Base-by-base conservation (phyloP, 2,888 invertebrate species). In the Portevinia maculata region DNA sequence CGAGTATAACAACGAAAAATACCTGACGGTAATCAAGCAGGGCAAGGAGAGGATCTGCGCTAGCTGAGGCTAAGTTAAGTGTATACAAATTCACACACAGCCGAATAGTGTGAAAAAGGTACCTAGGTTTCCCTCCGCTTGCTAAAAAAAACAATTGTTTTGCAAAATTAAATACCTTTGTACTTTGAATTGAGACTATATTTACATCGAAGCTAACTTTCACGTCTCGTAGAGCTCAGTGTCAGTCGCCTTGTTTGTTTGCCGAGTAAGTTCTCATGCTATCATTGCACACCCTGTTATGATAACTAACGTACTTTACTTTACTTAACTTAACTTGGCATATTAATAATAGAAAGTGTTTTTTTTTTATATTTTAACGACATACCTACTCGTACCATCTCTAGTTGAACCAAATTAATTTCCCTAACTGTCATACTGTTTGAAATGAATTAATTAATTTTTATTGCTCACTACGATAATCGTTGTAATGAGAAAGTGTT, bases 261-360 rank as follows among this genome's bases (percentile, higher is more conserved):
- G 41, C 52, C 15, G 15, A 30, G 32, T 44, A 34, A 34, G 28
- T 69, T 69, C 46, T 55, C 44, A 57, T 24, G 21, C 19, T 30
- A 32, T 44, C 24, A 28, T n/a, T 67, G 15, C 17, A 67, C 55
- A 21, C n/a, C 28, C 15, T 19, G 55, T 55, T 32, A 21, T 15
- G 24, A 21, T 55, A 46, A 34, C 32, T 53, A 30, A 37, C 41
- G 52, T 65, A 41, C 50, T 28, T 3, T 65, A 41, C 50, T 28
- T 3, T 13, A 48, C 67, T 34, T 28, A 30, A 24, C 24, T 24
- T 24, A 11, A 48, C 67, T 34, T 28, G 17, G 44, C 11, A 41
- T 52, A 30, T 5, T 19, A 44, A 21, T 44, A 44, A 24, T 55
- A 55, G 67, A 69, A 69, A 69, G 67, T 46, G 55, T 67, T 67